These are phyloP conservation scores for Glossosoma conforme DNA, from an alignment of 1,140 invertebrate species.

Conservation along the genomic window DNA sequence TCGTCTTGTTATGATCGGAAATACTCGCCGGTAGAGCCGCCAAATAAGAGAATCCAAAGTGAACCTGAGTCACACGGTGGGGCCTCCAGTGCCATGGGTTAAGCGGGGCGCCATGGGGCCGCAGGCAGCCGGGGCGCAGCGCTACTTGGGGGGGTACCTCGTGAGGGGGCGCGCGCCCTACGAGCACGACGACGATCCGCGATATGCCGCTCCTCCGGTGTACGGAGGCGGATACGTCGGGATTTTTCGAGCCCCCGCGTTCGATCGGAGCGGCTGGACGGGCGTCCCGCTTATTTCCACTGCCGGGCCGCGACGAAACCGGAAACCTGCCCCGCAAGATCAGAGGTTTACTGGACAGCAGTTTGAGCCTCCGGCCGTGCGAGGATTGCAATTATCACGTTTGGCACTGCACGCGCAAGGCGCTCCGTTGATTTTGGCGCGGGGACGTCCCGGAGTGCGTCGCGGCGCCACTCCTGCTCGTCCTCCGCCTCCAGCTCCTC, in stretches of 20 bases:
- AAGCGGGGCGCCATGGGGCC: conserved; percentile 41
- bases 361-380: conserved; percentile 41
- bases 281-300: conserved; percentile 67
- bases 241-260: conserved; percentile 44
- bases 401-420: conserved; percentile 73
- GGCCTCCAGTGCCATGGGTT: conserved; percentile 36
- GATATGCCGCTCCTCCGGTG: conserved; percentile 44
- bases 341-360: conserved; percentile 32
- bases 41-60: conserved; percentile 25
- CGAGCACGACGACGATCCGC: conserved; percentile 34
- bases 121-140: conserved; percentile 46
- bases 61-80: conserved; percentile 19
- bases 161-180: too few species aligned
- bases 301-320: conserved; percentile 38
- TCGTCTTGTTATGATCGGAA: too few species aligned
- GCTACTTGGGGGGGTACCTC: conserved; percentile 61
- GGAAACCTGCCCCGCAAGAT: conserved; percentile 36
- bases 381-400: conserved; percentile 51
- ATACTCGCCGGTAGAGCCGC: too few species aligned
- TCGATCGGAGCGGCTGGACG: conserved; percentile 54
- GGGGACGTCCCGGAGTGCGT: too few species aligned
- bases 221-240: conserved; percentile 38
- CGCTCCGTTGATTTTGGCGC: conserved; percentile 66
- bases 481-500: conserved; percentile 40
- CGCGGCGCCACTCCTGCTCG: conserved; percentile 46